Percentiles rank a stretch among this genome's conserved stretches.
Conservation (phyloP, 2,888 invertebrate genomes). For the Allygus modestus region DNA sequence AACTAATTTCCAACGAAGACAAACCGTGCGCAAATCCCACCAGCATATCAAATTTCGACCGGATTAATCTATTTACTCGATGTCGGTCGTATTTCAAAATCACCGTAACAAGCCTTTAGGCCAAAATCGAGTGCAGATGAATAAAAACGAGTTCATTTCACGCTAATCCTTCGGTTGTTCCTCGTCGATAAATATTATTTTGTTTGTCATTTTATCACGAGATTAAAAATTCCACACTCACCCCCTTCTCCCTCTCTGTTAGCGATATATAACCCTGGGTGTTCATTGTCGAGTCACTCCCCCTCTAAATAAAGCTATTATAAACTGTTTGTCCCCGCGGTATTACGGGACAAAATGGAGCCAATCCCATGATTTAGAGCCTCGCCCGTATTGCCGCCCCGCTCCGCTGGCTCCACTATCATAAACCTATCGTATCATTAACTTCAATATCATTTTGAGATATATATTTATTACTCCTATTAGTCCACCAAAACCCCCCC, state of each 20-base stretch:
- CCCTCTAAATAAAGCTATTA: slow-evolving; percentile 52
- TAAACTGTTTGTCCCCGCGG: slow-evolving; percentile 45
- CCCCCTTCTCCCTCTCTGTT: slow-evolving; percentile 3
- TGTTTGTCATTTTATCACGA: slow-evolving; percentile 39
- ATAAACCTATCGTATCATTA: slow-evolving; percentile 7
- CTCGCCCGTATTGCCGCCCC: neutral
- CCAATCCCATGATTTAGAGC: slow-evolving; percentile 40
- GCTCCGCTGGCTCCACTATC: slow-evolving; percentile 27
- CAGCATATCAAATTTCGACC: slow-evolving; percentile 40
- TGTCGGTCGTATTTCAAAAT: slow-evolving; percentile 47
- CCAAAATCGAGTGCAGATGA: slow-evolving; percentile 44
- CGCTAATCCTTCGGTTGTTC: slow-evolving; percentile 50
- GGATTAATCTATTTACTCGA: slow-evolving; percentile 49
- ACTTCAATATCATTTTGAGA: slow-evolving; percentile 4
- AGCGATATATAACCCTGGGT: slow-evolving; percentile 35
- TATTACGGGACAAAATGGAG: slow-evolving; percentile 50
- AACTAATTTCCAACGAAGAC: slow-evolving; percentile 39
- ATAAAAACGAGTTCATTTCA: slow-evolving; percentile 46
- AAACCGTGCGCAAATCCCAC: slow-evolving; percentile 16
- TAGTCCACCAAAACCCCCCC: no score
- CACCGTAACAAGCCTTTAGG: slow-evolving; percentile 49
- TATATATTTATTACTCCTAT: neutral
- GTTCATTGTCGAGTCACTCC: slow-evolving; percentile 22
- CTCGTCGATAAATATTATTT: slow-evolving; percentile 50
- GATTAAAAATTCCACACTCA: slow-evolving; percentile 50